These are phyloP conservation scores for Ptyas mucosa DNA, from an alignment of 2,113 vertebrate genomes.

Conservation along the genomic window DNA sequence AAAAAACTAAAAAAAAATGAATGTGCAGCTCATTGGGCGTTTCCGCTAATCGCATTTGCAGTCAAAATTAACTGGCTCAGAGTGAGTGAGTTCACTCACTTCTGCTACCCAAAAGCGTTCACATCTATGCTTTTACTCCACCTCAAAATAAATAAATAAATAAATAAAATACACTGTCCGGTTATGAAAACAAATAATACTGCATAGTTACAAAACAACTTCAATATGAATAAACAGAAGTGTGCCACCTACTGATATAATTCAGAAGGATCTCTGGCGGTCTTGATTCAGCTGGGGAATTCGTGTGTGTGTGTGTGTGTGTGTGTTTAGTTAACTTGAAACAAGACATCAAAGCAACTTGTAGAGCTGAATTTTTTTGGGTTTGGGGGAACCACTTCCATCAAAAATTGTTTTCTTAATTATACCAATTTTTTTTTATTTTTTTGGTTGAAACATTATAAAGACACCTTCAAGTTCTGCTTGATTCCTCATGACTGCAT, in stretches of 20 bases:
- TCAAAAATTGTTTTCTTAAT: not conserved
- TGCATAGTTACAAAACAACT: not conserved
- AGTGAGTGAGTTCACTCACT: not conserved
- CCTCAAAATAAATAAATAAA: not conserved
- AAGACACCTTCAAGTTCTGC: not conserved
- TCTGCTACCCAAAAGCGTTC: not conserved
- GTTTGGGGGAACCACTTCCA: not conserved
- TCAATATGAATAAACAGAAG: not conserved
- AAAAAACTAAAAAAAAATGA: too few relatives aligned
- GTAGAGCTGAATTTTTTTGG: not conserved
- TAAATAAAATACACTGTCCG: not conserved
- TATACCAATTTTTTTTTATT: not conserved
- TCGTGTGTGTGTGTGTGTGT: not conserved
- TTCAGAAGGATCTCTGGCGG: not conserved
- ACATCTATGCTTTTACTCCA: not conserved
- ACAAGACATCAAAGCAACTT: not conserved
- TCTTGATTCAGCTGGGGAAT: not conserved
- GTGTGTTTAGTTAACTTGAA: not conserved
- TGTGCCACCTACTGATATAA: constrained; percentile 9
- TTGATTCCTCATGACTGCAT: not conserved
- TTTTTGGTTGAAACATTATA: not conserved
- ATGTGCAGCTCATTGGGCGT: not conserved
- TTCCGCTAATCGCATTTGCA: not conserved
- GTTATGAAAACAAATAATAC: not conserved
- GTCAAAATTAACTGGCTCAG: not conserved